Evolutionary conservation across 2,113 vertebrate species (phyloP), one percentile per base, ranked within the genome.

Genomic region (Pachyramphus minor): DNA sequence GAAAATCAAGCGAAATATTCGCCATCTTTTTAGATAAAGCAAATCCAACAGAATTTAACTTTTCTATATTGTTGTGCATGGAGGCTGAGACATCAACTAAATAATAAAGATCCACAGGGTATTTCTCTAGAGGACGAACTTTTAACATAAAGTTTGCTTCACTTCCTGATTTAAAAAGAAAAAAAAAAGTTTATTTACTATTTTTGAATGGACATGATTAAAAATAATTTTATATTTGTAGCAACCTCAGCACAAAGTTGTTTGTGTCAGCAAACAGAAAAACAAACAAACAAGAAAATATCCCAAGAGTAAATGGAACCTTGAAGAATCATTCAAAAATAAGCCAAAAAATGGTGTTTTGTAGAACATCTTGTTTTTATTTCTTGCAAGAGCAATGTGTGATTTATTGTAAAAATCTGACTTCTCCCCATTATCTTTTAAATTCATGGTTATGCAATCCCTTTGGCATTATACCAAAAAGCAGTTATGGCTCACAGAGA

Each of bases 1-100:
- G 98, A 93, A 99, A 99, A 97, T 99, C 99, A 58, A 97, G 98
- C 84, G 99, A 99, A 97, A 99, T 98, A 86, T 98, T 98, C 13
- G 93, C 97, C 99, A 99, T 99, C 80, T 98, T 99, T 78, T 98
- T 98, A 72, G 99, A 99, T 93, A 99, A 98, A 76, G 99, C 98
- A 91, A 98, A 98, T 79, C 99, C 99, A 93, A 99, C 98, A 0
- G 98, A 99, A 97, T 99, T 99, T 91, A 99, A 91, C 95, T 99
- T 98, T 97, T 99, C 98, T 90, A 99, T 99, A 95, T 99, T 99
- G 95, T 98, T 98, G 92, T 99, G 98, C 99, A 99, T 99, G 49
- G 99, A 99, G 31, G 99, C 99, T 2, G 99, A 99, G 25, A 99
- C 99, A 91, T 99, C 99, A 95, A 99, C 99, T 89, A 99, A 98